Conservation (phyloP, 2,888 invertebrate species). For the Synanthedon formicaeformis region DNA sequence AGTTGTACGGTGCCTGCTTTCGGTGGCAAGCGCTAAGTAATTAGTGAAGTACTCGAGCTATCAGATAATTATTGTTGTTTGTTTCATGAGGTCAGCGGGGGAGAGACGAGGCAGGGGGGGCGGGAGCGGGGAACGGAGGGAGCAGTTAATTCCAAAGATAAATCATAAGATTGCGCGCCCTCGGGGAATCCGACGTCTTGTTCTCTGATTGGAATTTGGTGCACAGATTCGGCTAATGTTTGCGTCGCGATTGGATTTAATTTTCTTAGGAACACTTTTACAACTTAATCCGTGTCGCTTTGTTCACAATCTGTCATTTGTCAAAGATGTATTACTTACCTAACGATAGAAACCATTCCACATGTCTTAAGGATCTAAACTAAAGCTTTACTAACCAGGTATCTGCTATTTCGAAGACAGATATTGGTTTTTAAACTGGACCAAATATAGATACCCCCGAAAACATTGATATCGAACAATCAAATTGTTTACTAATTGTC, state of each 20-base stretch:
- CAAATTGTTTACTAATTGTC: no score
- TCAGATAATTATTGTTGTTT: slow-evolving; percentile 10
- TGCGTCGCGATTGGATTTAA: neutral
- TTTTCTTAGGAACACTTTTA: neutral
- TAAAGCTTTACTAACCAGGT: no score
- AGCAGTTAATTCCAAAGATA: slow-evolving; percentile 1
- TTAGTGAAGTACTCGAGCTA: slow-evolving; percentile 9
- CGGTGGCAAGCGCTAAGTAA: slow-evolving; percentile 5
- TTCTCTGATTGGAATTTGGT: neutral
- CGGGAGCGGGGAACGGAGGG: neutral
- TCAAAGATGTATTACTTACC: no score
- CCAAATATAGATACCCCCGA: no score
- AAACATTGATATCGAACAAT: no score
- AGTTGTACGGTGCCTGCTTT: no score
- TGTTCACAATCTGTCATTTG: no score
- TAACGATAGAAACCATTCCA: no score
- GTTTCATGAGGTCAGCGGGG: neutral
- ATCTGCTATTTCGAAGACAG: no score
- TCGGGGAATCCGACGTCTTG: neutral
- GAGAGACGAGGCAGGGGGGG: neutral
- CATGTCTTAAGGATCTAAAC: no score
- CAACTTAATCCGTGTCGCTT: neutral
- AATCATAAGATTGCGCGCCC: slow-evolving; percentile 7
- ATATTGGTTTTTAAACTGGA: no score
- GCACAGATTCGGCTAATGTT: neutral